phyloP scores from a whole-genome alignment of 2,797 vertebrate species.

The Melanotaenia nigrans region DNA sequence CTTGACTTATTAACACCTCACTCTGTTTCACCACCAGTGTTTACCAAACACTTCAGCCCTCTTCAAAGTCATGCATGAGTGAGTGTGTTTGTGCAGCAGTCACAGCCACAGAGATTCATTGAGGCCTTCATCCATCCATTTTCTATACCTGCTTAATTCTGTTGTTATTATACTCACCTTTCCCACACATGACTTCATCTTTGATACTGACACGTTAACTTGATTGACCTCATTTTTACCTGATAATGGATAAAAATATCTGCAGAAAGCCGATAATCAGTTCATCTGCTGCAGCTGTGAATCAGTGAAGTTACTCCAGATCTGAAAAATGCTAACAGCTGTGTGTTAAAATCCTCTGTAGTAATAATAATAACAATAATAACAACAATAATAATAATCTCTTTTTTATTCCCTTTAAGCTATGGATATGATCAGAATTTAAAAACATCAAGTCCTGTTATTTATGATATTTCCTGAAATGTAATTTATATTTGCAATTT shows the following conservation, averaged over 20 bases:
- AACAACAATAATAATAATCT: too few relatives aligned
- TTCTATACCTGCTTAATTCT: too few relatives aligned
- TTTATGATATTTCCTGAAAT: too few relatives aligned
- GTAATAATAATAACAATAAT: too few relatives aligned
- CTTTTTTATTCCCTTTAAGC: too few relatives aligned
- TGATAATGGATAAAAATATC: background rate
- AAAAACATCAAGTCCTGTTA: too few relatives aligned
- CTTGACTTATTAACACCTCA: slow-evolving; percentile 2
- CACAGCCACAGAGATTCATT: too few relatives aligned
- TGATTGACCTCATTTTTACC: background rate
- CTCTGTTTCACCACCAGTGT: slow-evolving; percentile 38
- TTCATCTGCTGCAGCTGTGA: background rate
- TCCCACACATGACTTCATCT: background rate
- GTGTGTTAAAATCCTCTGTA: too few relatives aligned
- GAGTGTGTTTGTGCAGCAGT: slow-evolving; percentile 1
- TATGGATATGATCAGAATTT: too few relatives aligned
- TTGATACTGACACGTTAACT: background rate
- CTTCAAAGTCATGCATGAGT: background rate
- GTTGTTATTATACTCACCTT: background rate
- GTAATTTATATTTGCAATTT: too few relatives aligned
- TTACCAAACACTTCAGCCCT: slow-evolving; percentile 45
- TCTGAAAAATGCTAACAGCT: background rate
- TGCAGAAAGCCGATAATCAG: background rate
- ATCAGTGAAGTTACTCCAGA: background rate
- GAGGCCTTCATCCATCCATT: too few relatives aligned